Base-by-base conservation (phyloP, 1,140 invertebrate species). In the Drosophila pandora region DNA sequence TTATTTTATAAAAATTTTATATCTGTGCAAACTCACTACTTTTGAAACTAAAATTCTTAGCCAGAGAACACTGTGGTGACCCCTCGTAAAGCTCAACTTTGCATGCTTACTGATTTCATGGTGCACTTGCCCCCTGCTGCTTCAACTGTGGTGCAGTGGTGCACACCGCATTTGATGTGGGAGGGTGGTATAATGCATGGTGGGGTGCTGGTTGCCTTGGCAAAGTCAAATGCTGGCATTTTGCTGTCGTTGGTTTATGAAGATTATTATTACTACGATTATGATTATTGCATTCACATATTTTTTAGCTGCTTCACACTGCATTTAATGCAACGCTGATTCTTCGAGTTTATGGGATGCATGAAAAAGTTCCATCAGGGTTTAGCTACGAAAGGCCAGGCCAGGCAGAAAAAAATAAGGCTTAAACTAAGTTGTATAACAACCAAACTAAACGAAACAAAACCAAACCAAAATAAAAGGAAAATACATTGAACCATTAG, bases 281-380 rank as follows among this genome's bases (percentile, higher is more conserved):
- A 76, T 65, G 74, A 59, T 55, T 74, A 67, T 81, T 57, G 71
- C 55, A 70, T 57, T 70, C 64, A 47, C 41, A 67, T 28, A 28
- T 76, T 67, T 63, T 60, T 79, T 37, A 12, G 34, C 17, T 69
- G 56, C 64, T 32, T 41, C 12, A 55, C 13, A 45, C 39, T 64
- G 64, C 73, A 69, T 70, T 85, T 72, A 56, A 71, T 87, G 82
- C 83, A 87, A 78, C 82, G 75, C 48, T 82, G 61, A 78, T 50
- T 37, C 67, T 58, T 54, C 52, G 30, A 63, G 37, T 49, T 58
- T 61, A 48, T 43, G 22, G 25, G 70, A 63, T 75, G 60, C 71
- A 75, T 71, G 54, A 53, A 61, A 37, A 53, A 62, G 43, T 30
- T 28, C 17, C 39, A 43, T 49, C 70, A 50, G 39, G 64, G 57